These are phyloP conservation scores for Hippasteria phrygiana DNA, from an alignment of 53 echinoderm and acorn worm species.

Conservation along the genomic window DNA sequence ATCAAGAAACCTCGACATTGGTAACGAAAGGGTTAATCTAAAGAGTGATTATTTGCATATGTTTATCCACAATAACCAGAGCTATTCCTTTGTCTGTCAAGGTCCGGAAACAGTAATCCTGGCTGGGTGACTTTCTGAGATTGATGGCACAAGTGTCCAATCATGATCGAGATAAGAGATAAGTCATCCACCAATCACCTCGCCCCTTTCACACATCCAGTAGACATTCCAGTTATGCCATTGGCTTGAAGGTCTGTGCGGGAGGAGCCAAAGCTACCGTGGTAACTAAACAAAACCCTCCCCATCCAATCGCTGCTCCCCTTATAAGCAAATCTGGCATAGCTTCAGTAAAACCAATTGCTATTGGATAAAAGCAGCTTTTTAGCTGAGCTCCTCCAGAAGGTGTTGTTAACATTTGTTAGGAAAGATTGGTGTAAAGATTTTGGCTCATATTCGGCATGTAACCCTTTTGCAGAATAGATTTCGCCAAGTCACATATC, in stretches of 20 bases:
- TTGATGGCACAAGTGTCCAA: background rate
- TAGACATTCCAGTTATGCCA: background rate
- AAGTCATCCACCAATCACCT: constrained; percentile 15
- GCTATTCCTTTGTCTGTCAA: background rate
- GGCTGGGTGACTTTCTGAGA: constrained; percentile 71
- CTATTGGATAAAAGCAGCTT: background rate
- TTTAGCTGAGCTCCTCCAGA: background rate
- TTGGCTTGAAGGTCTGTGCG: background rate
- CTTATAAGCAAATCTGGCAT: background rate
- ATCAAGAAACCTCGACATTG: no score
- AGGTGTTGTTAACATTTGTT: background rate
- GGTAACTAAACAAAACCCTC: background rate
- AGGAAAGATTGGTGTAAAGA: background rate
- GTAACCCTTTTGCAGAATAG: background rate
- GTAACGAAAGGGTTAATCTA: no score
- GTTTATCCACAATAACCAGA: no score
- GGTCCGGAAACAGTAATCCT: constrained; percentile 42
- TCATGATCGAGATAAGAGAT: background rate
- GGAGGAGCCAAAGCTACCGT: constrained; percentile 3
- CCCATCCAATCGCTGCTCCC: background rate
- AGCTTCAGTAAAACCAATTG: background rate
- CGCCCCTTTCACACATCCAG: background rate
- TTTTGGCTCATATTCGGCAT: background rate
- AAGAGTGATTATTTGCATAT: no score
- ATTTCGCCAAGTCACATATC: background rate